Evolutionary conservation across 2,797 vertebrate species (phyloP), one percentile per base, ranked within the genome.

Genomic region (Anabas testudineus): DNA sequence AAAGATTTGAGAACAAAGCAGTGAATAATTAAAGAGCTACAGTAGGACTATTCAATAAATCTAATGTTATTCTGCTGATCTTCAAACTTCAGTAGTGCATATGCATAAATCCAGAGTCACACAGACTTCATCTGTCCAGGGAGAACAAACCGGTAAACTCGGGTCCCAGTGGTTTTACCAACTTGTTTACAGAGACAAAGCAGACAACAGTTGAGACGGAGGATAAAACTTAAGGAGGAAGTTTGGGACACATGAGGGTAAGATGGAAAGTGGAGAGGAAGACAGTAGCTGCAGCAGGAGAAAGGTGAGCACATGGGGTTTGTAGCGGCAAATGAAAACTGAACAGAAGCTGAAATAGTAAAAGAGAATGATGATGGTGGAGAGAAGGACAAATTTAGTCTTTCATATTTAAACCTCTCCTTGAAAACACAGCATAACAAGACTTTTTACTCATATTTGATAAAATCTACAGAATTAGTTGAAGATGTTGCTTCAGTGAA

Each of bases 21-120:
- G 42, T 85, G 36, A 83, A 85, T 85, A 57, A 87, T 85, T 77
- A 13, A 86, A 67, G 53, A 19, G 49, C 59, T 56, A 52, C 26
- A 53, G 54, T 8, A n/a, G 37, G 7, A 51, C 74, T 47, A 67
- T 34, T 70, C 52, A 53, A 45, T 51, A 57, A 70, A 67, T 74
- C 65, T 68, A 77, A 73, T 80, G 67, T 76, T 82, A 60, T 64
- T 49, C 69, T 49, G 37, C 61, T 28, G 49, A 53, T 71, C 55
- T 34, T 30, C 14, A 47, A 19, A 58, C 54, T 39, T 61, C 43
- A 55, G 57, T 36, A 21, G 32, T 32, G 28, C 60, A 62, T 10
- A 55, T 30, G 68, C 59, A 77, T 43, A 48, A 52, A 80, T 76
- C 45, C 62, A 64, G 16, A 59, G 57, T 62, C 56, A 30, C 48